These are phyloP conservation scores for Cyphomyrmex costatus DNA, from an alignment of 1,140 invertebrate genomes.

Conservation along the genomic window DNA sequence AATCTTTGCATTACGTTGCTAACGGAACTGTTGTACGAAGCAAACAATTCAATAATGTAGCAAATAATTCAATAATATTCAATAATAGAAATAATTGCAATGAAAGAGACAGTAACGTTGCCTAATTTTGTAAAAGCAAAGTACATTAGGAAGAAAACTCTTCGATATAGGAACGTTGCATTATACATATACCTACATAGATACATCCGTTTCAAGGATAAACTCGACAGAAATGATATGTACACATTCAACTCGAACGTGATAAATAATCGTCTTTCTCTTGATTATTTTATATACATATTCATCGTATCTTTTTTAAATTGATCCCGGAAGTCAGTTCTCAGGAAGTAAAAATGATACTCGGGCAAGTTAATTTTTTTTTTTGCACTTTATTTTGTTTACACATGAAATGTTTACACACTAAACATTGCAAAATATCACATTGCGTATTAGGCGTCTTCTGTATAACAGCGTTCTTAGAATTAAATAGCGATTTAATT, in stretches of 20 bases:
- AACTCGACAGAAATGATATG: not conserved
- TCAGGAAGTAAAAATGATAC: not conserved
- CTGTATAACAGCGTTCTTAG: slow-evolving; percentile 36
- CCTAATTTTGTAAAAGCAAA: not conserved
- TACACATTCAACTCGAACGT: not conserved
- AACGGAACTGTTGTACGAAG: slow-evolving; percentile 66
- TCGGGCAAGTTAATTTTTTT: slow-evolving; percentile 27
- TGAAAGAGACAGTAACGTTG: slow-evolving; percentile 33
- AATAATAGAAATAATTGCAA: not conserved
- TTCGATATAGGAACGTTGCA: not conserved
- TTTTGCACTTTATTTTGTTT: slow-evolving; percentile 40
- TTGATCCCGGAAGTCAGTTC: not conserved
- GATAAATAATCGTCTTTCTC: slow-evolving; percentile 11
- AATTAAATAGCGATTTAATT: slow-evolving; percentile 42
- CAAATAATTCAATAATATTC: too few relatives aligned
- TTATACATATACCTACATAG: not conserved
- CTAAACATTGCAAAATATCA: slow-evolving; percentile 70
- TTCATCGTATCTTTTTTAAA: not conserved
- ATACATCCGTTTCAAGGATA: not conserved
- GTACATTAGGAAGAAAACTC: not conserved
- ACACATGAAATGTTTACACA: slow-evolving; percentile 52
- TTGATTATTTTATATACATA: not conserved
- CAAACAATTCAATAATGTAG: slow-evolving; percentile 38
- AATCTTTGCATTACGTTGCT: slow-evolving; percentile 69
- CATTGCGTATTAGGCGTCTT: slow-evolving; percentile 71